phyloP scores from a whole-genome alignment of 2,888 invertebrate genomes.

The Caenorhabditis japonica region DNA sequence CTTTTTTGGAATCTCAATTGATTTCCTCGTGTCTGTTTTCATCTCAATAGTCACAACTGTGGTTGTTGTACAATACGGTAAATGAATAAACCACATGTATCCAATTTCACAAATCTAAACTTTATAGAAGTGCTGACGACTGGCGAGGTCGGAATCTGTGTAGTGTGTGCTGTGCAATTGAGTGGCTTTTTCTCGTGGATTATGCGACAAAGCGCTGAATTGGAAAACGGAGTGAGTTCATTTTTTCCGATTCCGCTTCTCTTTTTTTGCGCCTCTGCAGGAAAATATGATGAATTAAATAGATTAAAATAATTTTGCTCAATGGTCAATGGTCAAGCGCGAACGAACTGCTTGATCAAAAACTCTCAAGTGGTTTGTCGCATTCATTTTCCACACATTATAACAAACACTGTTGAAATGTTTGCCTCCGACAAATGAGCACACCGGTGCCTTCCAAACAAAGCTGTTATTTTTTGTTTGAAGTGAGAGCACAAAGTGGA shows the following conservation, averaged over 20 bases:
- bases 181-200: conserved; percentile 92
- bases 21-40: conserved; percentile 89
- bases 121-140: conserved; percentile 47
- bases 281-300: conserved; percentile 26
- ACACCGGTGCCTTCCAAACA: conserved; percentile 8
- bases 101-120: background rate
- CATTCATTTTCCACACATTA: conserved; percentile 50
- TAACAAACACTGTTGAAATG: conserved; percentile 46
- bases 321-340: conserved; percentile 43
- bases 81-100: conserved; percentile 11
- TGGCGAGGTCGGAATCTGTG: conserved; percentile 70
- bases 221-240: conserved; percentile 79
- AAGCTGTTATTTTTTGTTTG: conserved; percentile 31
- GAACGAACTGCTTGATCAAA: conserved; percentile 38
- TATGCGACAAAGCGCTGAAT: conserved; percentile 89
- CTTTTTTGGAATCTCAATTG: conserved; percentile 93
- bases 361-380: conserved; percentile 43
- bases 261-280: conserved; percentile 14
- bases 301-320: conserved; percentile 30
- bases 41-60: conserved; percentile 89
- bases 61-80: conserved; percentile 81
- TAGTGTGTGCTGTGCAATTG: conserved; percentile 78
- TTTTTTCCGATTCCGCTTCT: conserved; percentile 40
- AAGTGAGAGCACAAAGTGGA: conserved; percentile 35
- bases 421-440: conserved; percentile 31